These are phyloP conservation scores for Nineta flava DNA, from an alignment of 2,888 invertebrate species.

Conservation along the genomic window DNA sequence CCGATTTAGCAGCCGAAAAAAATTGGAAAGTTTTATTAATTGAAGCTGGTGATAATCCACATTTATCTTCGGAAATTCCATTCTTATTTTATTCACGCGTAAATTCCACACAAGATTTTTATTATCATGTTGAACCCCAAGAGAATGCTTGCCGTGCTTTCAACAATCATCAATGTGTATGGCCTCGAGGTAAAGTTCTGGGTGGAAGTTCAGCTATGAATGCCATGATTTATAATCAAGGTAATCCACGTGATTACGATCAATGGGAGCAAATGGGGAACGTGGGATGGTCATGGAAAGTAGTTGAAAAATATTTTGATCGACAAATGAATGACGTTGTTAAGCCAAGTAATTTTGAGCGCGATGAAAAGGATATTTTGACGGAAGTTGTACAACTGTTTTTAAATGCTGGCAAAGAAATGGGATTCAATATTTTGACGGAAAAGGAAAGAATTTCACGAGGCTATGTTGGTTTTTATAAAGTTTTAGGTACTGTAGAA, in stretches of 20 bases:
- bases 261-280: slow-evolving; percentile 52
- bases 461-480: slow-evolving; percentile 17
- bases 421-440: slow-evolving; percentile 18
- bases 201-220: slow-evolving; percentile 71
- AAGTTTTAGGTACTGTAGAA: slow-evolving; percentile 18
- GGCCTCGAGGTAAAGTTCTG: slow-evolving; percentile 52
- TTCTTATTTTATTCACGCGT: slow-evolving; percentile 45
- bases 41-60: slow-evolving; percentile 39
- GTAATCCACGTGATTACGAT: slow-evolving; percentile 56
- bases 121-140: slow-evolving; percentile 32
- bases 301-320: slow-evolving; percentile 35
- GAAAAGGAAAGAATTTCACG: slow-evolving; percentile 15
- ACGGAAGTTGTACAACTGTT: background rate
- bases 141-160: slow-evolving; percentile 25
- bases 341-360: background rate
- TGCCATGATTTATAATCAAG: slow-evolving; percentile 66
- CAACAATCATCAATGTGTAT: slow-evolving; percentile 21
- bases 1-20: slow-evolving; percentile 27
- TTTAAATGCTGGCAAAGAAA: slow-evolving; percentile 18
- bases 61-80: slow-evolving; percentile 49
- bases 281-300: slow-evolving; percentile 54
- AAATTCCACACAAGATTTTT: slow-evolving; percentile 42
- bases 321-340: slow-evolving; percentile 10
- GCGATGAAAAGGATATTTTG: background rate
- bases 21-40: slow-evolving; percentile 33